Conservation (phyloP, 2,113 vertebrate species). For the Passer montanus region DNA sequence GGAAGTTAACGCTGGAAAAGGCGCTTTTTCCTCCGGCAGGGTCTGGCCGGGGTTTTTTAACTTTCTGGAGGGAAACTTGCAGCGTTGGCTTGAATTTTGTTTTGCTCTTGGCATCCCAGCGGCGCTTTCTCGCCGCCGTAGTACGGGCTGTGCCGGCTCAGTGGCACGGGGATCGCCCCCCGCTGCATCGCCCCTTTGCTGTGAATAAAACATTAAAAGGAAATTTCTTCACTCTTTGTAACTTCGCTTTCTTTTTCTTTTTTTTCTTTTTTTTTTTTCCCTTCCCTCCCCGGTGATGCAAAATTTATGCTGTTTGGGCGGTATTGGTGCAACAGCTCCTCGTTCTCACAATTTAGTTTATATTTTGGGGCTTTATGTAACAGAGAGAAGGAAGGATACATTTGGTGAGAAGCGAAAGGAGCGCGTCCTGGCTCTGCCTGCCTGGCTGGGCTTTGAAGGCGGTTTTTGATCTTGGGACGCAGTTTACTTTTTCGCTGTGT, state of each 20-base stretch:
- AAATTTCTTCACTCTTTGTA: background rate
- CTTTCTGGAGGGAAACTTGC: conserved; percentile 3
- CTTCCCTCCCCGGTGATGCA: background rate
- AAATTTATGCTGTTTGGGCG: conserved; percentile 48
- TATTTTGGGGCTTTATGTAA: conserved; percentile 49
- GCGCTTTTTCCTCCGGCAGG: background rate
- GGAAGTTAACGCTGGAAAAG: background rate
- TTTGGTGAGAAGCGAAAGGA: background rate
- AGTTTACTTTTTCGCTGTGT: background rate
- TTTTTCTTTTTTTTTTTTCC: fast-evolving
- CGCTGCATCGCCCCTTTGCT: background rate
- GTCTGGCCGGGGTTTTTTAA: background rate
- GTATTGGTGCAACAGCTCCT: conserved; percentile 27
- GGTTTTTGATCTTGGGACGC: background rate
- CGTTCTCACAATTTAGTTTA: conserved; percentile 4
- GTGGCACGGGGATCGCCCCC: background rate
- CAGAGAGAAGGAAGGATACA: background rate
- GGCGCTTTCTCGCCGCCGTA: background rate
- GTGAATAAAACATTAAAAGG: conserved; percentile 51
- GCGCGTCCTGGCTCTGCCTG: background rate
- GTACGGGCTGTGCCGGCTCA: background rate
- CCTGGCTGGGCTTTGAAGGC: background rate
- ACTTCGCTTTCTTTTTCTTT: background rate
- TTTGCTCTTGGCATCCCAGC: background rate
- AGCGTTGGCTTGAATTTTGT: background rate